phyloP scores from a whole-genome alignment of 2,888 invertebrate species.

The Lithophane leautieri region DNA sequence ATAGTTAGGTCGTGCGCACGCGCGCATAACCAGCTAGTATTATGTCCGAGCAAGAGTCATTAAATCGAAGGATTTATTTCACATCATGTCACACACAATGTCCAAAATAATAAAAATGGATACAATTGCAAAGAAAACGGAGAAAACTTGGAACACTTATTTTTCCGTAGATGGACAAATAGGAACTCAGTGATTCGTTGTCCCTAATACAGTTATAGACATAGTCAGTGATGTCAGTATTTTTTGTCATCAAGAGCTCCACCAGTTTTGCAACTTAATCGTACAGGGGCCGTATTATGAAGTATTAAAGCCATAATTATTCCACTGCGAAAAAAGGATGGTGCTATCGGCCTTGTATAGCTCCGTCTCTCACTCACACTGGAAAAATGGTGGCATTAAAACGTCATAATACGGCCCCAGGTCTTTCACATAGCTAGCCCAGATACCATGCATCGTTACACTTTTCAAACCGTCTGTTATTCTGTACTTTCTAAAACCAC shows the following conservation, averaged over 20 bases:
- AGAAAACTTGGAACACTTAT: neutral
- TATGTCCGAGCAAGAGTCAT: constrained; percentile 56
- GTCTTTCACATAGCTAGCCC: constrained; percentile 1
- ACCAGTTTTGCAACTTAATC: constrained; percentile 9
- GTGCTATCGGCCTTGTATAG: too few species aligned
- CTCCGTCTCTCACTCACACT: too few species aligned
- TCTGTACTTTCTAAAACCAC: constrained; percentile 44
- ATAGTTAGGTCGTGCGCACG: constrained; percentile 84
- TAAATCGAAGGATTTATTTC: constrained; percentile 54
- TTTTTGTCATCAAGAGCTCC: constrained; percentile 11
- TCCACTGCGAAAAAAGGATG: too few species aligned
- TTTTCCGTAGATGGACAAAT: neutral
- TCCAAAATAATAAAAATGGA: constrained; percentile 20
- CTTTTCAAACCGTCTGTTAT: constrained; percentile 12
- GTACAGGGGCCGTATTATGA: too few species aligned
- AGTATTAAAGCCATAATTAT: too few species aligned
- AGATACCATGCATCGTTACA: constrained; percentile 5
- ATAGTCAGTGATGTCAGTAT: constrained; percentile 25
- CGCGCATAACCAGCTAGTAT: constrained; percentile 68
- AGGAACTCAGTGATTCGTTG: neutral
- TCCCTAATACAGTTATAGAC: neutral
- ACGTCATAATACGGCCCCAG: too few species aligned
- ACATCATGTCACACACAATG: constrained; percentile 21
- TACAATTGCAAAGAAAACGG: neutral
- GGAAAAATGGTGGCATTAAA: too few species aligned